Percentiles rank a stretch among this genome's conserved stretches.
These are phyloP conservation scores for Seriola aureovittata DNA, from an alignment of 2,113 vertebrate species.

Conservation along the genomic window DNA sequence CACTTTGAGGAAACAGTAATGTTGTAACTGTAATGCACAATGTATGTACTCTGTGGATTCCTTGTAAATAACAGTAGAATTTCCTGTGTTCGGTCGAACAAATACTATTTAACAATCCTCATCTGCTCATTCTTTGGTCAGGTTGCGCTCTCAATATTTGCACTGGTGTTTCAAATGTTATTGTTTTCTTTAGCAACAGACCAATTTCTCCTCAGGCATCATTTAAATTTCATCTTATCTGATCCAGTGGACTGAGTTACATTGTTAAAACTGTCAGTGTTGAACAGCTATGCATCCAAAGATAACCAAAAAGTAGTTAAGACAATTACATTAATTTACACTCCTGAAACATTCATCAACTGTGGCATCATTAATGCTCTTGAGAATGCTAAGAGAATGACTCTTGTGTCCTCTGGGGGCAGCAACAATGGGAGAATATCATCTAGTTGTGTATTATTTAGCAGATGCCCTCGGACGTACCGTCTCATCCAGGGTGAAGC, in stretches of 20 bases:
- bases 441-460: neutral
- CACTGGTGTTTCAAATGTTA: neutral
- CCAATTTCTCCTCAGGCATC: neutral
- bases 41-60: no score
- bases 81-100: no score
- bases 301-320: neutral
- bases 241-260: neutral
- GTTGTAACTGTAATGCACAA: neutral
- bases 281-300: neutral
- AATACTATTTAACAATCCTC: neutral
- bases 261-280: neutral
- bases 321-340: neutral
- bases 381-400: no score
- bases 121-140: neutral
- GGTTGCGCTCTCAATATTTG: neutral
- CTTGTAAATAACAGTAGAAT: neutral
- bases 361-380: neutral
- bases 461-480: slow-evolving; percentile 74
- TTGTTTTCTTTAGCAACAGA: neutral
- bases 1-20: no score
- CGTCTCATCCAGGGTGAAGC: slow-evolving; percentile 92
- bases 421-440: neutral
- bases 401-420: no score
- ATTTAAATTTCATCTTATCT: neutral
- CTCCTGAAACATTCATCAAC: neutral